Evolutionary conservation across 2,888 invertebrate genomes (phyloP).

Genomic region (Coremacera marginata): DNA sequence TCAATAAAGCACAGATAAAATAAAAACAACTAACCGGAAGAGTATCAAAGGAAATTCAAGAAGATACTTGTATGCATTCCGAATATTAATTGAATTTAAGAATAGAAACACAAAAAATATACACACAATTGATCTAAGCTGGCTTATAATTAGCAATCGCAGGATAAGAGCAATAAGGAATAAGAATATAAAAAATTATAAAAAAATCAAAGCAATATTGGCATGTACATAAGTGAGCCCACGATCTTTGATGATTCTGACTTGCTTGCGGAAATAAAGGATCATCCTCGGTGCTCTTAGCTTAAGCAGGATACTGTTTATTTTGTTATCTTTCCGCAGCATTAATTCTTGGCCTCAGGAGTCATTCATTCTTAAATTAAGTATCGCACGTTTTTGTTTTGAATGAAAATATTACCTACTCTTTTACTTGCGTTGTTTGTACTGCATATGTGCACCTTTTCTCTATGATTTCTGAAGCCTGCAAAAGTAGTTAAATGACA

Average conservation of each 20-base stretch:
- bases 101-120: neutral
- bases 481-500: too few relatives aligned
- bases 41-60: neutral
- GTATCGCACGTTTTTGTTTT: too few relatives aligned
- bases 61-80: neutral
- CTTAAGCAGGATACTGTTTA: constrained; percentile 18
- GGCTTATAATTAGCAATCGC: constrained; percentile 14
- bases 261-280: constrained; percentile 23
- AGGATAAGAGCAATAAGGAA: neutral
- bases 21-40: neutral
- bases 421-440: neutral
- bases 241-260: constrained; percentile 12
- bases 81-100: neutral
- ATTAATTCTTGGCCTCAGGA: neutral
- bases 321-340: constrained; percentile 2
- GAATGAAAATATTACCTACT: neutral
- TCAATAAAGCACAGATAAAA: too few relatives aligned
- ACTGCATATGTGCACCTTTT: neutral
- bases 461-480: too few relatives aligned
- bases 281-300: constrained; percentile 21
- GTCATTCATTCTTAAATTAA: too few relatives aligned
- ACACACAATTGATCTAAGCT: constrained; percentile 28
- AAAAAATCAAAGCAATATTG: neutral
- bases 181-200: neutral
- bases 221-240: neutral